Percentiles rank a stretch among this genome's conserved stretches.
These are phyloP conservation scores for Trissolcus japonicus DNA, from an alignment of 2,888 invertebrate species.

Conservation along the genomic window DNA sequence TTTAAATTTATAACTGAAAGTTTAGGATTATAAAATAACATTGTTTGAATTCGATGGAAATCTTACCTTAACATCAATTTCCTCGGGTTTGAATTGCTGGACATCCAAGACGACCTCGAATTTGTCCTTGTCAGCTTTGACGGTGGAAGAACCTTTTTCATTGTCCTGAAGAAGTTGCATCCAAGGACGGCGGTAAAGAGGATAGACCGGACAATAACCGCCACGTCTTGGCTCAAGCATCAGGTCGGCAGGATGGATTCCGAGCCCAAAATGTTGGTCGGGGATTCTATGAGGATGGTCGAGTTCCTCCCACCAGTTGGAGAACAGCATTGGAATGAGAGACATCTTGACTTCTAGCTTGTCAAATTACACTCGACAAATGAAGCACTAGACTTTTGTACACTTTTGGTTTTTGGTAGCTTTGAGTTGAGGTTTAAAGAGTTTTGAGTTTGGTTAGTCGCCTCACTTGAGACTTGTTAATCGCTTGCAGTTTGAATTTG, in stretches of 20 bases:
- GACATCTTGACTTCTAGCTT: slow-evolving; percentile 80
- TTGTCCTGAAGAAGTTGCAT: slow-evolving; percentile 71
- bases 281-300: slow-evolving; percentile 77
- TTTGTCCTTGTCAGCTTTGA: slow-evolving; percentile 82
- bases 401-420: too few species aligned
- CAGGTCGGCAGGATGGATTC: slow-evolving; percentile 62
- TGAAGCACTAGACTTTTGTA: too few species aligned
- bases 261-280: slow-evolving; percentile 70
- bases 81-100: slow-evolving; percentile 82
- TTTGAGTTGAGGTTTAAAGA: too few species aligned
- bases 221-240: slow-evolving; percentile 8
- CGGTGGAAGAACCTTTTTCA: slow-evolving; percentile 79
- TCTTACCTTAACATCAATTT: slow-evolving; percentile 79
- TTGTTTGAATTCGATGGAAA: background rate
- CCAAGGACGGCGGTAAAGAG: slow-evolving; percentile 61
- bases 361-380: too few species aligned
- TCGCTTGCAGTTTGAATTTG: too few species aligned
- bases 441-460: too few species aligned
- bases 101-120: slow-evolving; percentile 85
- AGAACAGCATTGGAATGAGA: slow-evolving; percentile 87
- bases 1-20: background rate
- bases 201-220: background rate
- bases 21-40: background rate
- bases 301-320: slow-evolving; percentile 91
- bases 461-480: too few species aligned